phyloP scores from a whole-genome alignment of 2,113 vertebrate genomes.

The Pycnonotus jocosus region DNA sequence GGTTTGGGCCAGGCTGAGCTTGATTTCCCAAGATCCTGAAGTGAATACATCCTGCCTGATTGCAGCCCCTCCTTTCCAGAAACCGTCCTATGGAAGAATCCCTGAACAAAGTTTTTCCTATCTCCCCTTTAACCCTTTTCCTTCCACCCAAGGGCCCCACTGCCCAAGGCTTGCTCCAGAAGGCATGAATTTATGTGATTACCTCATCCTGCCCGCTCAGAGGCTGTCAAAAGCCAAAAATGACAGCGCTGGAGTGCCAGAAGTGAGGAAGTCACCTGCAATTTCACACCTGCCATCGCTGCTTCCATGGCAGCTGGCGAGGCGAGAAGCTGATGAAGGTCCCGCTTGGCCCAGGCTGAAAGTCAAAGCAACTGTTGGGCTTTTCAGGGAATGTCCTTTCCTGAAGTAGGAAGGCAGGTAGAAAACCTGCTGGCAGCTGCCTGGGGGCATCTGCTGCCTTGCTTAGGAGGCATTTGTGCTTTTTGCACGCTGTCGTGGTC shows the following conservation, averaged over 20 bases:
- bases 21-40: background rate
- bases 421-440: slow-evolving; percentile 50
- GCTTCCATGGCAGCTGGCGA: slow-evolving; percentile 40
- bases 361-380: slow-evolving; percentile 40
- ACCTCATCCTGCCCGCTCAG: background rate
- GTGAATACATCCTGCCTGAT: background rate
- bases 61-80: background rate
- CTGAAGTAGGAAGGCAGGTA: slow-evolving; percentile 25
- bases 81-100: background rate
- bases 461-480: background rate
- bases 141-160: background rate
- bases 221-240: slow-evolving; percentile 22
- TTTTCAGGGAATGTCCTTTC: slow-evolving; percentile 37
- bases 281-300: slow-evolving; percentile 50
- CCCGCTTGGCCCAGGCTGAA: slow-evolving; percentile 47
- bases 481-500: background rate
- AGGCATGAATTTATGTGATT: background rate
- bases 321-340: slow-evolving; percentile 55
- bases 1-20: background rate
- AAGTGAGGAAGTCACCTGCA: slow-evolving; percentile 40
- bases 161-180: background rate
- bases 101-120: background rate
- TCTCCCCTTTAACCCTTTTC: background rate
- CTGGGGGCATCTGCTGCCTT: slow-evolving; percentile 18
- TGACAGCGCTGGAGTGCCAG: slow-evolving; percentile 37